These are phyloP conservation scores for Gopherus evgoodei DNA, from an alignment of 2,113 vertebrate species.

Conservation along the genomic window DNA sequence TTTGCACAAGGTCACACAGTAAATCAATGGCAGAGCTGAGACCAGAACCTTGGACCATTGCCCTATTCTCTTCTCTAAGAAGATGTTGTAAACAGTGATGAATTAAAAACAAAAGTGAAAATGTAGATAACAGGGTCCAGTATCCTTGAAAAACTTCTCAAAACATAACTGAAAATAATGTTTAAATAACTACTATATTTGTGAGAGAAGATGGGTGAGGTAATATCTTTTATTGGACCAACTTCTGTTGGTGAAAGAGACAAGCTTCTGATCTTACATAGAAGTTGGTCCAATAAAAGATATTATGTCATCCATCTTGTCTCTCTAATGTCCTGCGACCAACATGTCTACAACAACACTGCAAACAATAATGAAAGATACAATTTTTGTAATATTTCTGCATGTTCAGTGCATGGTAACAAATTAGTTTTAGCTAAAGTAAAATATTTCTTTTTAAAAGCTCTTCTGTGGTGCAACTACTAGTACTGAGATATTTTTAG, in stretches of 20 bases:
- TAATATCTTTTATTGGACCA: no score
- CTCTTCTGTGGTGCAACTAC: background rate
- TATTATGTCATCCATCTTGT: no score
- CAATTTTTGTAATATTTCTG: background rate
- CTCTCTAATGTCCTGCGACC: no score
- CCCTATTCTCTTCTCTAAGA: no score
- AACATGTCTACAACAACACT: no score
- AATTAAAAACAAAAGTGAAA: background rate
- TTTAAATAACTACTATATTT: background rate
- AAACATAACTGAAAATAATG: background rate
- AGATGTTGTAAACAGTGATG: background rate
- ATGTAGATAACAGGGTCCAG: background rate
- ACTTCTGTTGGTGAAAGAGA: no score
- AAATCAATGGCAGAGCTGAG: background rate
- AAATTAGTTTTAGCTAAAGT: background rate
- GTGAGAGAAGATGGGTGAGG: no score
- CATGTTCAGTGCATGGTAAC: background rate
- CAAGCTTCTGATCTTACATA: no score
- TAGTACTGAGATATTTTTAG: background rate
- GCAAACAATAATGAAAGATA: no score
- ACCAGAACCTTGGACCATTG: no score
- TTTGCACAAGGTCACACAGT: background rate
- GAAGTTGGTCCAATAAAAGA: no score
- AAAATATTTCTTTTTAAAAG: background rate
- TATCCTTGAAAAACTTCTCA: background rate